A percentile compares a stretch with the other conserved stretches of the same genome.
phyloP scores from a whole-genome alignment of 2,113 vertebrate species.

The Prochilodus magdalenae region DNA sequence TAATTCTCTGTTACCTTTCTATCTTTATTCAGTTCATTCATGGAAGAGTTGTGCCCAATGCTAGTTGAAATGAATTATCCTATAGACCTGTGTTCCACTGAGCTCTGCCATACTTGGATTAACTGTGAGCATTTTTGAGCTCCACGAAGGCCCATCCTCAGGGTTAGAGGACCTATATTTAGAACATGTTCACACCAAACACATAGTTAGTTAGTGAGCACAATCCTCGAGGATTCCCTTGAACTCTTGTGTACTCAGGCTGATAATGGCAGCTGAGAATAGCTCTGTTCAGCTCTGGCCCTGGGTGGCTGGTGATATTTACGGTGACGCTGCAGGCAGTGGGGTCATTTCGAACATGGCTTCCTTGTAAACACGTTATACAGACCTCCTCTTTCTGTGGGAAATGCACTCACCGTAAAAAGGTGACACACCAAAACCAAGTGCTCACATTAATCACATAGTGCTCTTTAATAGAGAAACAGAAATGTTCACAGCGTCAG shows the following conservation, averaged over 20 bases:
- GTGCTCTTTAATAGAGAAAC: too few species aligned
- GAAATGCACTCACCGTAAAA: neutral
- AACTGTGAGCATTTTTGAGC: slow-evolving; percentile 56
- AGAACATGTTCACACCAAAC: slow-evolving; percentile 55
- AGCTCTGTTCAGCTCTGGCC: neutral
- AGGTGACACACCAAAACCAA: neutral
- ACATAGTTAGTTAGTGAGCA: slow-evolving; percentile 43
- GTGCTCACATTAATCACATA: neutral
- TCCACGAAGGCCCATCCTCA: slow-evolving; percentile 36
- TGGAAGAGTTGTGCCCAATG: neutral
- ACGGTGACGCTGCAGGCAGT: neutral
- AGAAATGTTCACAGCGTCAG: too few species aligned
- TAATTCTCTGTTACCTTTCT: neutral
- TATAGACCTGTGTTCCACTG: slow-evolving; percentile 23
- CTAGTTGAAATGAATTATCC: slow-evolving; percentile 33
- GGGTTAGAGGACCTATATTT: slow-evolving; percentile 58
- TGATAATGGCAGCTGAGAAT: slow-evolving; percentile 37
- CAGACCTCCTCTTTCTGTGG: neutral
- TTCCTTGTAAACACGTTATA: neutral
- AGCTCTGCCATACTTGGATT: slow-evolving; percentile 52
- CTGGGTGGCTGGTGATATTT: slow-evolving; percentile 3
- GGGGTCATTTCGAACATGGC: slow-evolving; percentile 8
- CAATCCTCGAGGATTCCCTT: slow-evolving; percentile 53
- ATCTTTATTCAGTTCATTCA: neutral
- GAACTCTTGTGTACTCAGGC: slow-evolving; percentile 33